Conservation (phyloP, 1,140 invertebrate genomes). For the Pantala flavescens region DNA sequence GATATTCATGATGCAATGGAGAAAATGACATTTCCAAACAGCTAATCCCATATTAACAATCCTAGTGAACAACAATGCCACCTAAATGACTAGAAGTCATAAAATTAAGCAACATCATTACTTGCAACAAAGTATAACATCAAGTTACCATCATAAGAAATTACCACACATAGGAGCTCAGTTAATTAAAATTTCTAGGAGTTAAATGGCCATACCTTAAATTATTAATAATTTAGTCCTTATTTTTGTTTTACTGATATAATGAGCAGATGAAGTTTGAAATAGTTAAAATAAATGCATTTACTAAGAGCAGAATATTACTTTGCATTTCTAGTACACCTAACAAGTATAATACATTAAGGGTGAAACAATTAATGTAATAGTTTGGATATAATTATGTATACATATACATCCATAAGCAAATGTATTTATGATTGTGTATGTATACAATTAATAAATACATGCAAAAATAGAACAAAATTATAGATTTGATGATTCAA, state of each 20-base stretch:
- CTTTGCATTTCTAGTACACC: background rate
- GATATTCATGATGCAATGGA: background rate
- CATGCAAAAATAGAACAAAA: too few relatives aligned
- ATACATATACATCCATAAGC: constrained; percentile 13
- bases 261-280: background rate
- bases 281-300: constrained; percentile 20
- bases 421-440: constrained; percentile 15
- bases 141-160: constrained; percentile 21
- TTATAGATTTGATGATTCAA: too few relatives aligned
- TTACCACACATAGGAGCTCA: constrained; percentile 21
- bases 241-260: background rate
- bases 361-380: background rate
- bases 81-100: constrained; percentile 12
- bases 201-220: constrained; percentile 15
- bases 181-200: constrained; percentile 17
- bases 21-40: constrained; percentile 13
- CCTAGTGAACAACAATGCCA: constrained; percentile 15
- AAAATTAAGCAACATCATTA: constrained; percentile 19
- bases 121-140: constrained; percentile 19
- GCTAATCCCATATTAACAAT: constrained; percentile 16
- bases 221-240: background rate
- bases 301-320: constrained; percentile 15
- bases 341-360: constrained; percentile 15
- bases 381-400: background rate
- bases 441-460: constrained; percentile 10